Conservation (phyloP, 2,113 vertebrate genomes). For the Herpetotheres cachinnans region DNA sequence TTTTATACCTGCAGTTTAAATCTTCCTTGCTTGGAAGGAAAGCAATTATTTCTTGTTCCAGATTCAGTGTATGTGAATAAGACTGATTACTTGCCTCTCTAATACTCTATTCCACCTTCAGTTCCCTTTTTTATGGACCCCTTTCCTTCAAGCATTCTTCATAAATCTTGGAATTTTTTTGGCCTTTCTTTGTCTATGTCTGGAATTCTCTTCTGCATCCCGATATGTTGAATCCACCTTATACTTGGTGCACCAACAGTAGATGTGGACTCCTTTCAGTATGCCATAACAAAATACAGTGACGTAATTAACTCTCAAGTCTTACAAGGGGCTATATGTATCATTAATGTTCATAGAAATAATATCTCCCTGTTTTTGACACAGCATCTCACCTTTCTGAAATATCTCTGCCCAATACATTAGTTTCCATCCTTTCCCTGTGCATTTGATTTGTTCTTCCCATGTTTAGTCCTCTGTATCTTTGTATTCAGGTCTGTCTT, state of each 20-base stretch:
- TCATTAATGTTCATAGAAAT: not conserved
- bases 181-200: not conserved
- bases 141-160: not conserved
- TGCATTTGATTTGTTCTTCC: not conserved
- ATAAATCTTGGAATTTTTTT: not conserved
- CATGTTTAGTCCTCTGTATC: not conserved
- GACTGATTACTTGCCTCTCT: not conserved
- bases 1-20: not conserved
- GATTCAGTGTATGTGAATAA: not conserved
- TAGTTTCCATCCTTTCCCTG: not conserved
- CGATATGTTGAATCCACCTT: not conserved
- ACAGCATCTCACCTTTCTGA: not conserved
- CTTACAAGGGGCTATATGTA: not conserved
- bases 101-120: not conserved
- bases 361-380: not conserved
- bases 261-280: not conserved
- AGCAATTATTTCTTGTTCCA: not conserved
- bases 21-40: not conserved
- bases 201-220: not conserved
- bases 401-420: not conserved
- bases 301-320: not conserved
- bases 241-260: not conserved
- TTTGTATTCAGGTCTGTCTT: not conserved
- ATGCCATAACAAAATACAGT: not conserved
- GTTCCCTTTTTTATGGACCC: not conserved